Evolutionary conservation across 1,140 invertebrate species (phyloP).

Genomic region (Calosoma granatense): DNA sequence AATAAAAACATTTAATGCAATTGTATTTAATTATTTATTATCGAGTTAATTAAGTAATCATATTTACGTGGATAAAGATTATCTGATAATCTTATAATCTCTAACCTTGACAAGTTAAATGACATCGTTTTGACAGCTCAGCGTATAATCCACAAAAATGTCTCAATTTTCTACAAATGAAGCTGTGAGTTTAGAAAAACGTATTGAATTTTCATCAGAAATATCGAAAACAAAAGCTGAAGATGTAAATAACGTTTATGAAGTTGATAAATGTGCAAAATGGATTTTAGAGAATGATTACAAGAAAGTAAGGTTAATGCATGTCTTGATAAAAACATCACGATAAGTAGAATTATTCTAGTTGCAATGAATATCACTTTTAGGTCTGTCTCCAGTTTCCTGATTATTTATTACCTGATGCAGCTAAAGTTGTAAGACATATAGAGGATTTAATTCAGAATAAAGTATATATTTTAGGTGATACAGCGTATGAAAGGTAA

Average conservation of each 20-base stretch:
- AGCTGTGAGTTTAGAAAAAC: slow-evolving; percentile 27
- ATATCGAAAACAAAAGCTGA: slow-evolving; percentile 16
- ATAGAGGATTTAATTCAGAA: slow-evolving; percentile 47
- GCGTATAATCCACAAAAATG: too few relatives aligned
- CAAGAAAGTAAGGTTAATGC: slow-evolving; percentile 45
- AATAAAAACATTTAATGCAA: too few relatives aligned
- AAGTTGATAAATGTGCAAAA: slow-evolving; percentile 37
- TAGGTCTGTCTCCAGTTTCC: slow-evolving; percentile 89
- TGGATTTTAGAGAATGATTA: slow-evolving; percentile 60
- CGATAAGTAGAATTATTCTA: too few relatives aligned
- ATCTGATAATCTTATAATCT: too few relatives aligned
- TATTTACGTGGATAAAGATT: too few relatives aligned
- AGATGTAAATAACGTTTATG: slow-evolving; percentile 24
- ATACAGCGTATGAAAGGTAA: slow-evolving; percentile 85
- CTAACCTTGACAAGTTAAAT: too few relatives aligned
- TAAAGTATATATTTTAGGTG: slow-evolving; percentile 77
- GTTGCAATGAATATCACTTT: too few relatives aligned
- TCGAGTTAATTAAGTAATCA: too few relatives aligned
- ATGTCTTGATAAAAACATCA: slow-evolving; percentile 18
- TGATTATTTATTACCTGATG: slow-evolving; percentile 63
- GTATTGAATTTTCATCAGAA: slow-evolving; percentile 17
- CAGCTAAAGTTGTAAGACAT: slow-evolving; percentile 52
- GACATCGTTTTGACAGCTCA: too few relatives aligned
- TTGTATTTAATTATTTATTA: too few relatives aligned
- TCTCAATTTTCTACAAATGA: slow-evolving; percentile 28